Percentiles rank a stretch among this genome's conserved stretches.
Conservation (phyloP, 2,797 vertebrate genomes). For the Erethizon dorsatum region DNA sequence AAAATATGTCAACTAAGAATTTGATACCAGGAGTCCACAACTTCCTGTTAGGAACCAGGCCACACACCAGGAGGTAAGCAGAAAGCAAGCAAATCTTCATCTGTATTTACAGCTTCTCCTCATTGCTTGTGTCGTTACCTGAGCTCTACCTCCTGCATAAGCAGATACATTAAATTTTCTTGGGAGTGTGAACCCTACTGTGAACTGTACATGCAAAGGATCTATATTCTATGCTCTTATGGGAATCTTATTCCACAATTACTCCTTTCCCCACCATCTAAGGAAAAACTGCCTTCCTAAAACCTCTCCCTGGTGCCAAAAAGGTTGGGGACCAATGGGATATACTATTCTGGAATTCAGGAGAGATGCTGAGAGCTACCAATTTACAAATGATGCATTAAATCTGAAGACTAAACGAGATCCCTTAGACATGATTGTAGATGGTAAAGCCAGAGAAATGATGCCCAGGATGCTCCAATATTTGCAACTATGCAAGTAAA, state of each 20-base stretch:
- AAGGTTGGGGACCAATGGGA: not conserved
- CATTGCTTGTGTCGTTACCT: not conserved
- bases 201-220: not conserved
- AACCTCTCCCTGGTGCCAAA: not conserved
- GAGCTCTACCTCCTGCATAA: not conserved
- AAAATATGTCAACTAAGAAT: not conserved
- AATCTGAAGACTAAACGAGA: not conserved
- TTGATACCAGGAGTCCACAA: not conserved
- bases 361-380: not conserved
- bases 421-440: not conserved
- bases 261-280: no score
- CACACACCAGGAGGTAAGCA: not conserved
- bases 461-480: not conserved
- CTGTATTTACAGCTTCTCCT: not conserved
- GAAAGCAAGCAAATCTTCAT: not conserved
- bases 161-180: no score
- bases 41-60: not conserved
- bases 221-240: not conserved
- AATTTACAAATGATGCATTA: not conserved
- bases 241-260: not conserved
- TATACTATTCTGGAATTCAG: not conserved
- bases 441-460: not conserved
- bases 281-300: not conserved
- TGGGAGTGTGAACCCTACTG: not conserved
- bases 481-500: not conserved